Percentiles rank a stretch among this genome's conserved stretches.
Conservation (phyloP, 2,888 invertebrate species). For the Apotomis capreana region DNA sequence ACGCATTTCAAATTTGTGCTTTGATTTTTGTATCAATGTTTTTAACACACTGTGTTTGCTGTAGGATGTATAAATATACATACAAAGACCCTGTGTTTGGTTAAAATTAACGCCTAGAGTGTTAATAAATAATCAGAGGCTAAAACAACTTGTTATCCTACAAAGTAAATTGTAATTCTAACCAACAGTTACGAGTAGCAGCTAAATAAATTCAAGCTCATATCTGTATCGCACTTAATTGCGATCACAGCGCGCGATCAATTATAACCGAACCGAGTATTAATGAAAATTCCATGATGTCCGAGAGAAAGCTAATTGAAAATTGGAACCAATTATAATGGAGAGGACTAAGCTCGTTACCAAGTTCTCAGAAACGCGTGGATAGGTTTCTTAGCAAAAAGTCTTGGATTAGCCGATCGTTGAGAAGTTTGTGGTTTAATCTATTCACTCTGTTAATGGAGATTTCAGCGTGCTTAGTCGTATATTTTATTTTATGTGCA, state of each 20-base stretch:
- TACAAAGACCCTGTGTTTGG: too few relatives aligned
- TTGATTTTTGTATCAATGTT: too few relatives aligned
- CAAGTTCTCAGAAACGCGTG: conserved; percentile 25
- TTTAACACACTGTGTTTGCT: too few relatives aligned
- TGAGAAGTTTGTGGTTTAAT: neutral
- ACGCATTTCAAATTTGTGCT: too few relatives aligned
- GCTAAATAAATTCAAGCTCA: conserved; percentile 25
- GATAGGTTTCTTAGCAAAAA: conserved; percentile 23
- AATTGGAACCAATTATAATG: conserved; percentile 52
- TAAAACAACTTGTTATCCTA: too few relatives aligned
- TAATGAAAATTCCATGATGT: conserved; percentile 50
- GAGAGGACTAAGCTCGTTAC: conserved; percentile 43
- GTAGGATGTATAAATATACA: too few relatives aligned
- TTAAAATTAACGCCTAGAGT: too few relatives aligned
- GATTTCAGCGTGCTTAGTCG: too few relatives aligned
- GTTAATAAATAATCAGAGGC: too few relatives aligned
- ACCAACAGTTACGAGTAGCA: neutral
- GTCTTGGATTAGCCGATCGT: conserved; percentile 5
- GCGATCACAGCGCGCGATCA: conserved; percentile 21
- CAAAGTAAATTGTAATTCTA: neutral
- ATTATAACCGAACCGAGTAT: conserved; percentile 47
- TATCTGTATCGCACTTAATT: conserved; percentile 24
- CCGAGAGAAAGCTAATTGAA: conserved; percentile 48
- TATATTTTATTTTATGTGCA: too few relatives aligned
- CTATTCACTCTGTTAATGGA: neutral